Percentiles rank a stretch among this genome's conserved stretches.
These are phyloP conservation scores for Malurus splendens DNA, from an alignment of 2,797 vertebrate genomes.

Conservation along the genomic window DNA sequence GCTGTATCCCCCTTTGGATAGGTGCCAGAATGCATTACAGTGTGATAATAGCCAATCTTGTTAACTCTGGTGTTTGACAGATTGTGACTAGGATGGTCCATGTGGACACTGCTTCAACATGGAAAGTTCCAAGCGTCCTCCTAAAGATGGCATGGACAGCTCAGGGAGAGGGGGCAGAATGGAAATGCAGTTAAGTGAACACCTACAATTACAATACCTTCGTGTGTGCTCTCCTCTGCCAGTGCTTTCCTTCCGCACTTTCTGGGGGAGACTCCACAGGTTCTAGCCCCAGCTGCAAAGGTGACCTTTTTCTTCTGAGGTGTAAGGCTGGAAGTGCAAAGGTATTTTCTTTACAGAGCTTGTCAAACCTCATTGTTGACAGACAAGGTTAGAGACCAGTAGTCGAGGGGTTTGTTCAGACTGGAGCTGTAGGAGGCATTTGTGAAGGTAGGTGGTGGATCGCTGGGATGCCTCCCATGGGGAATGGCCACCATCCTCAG, in stretches of 20 bases:
- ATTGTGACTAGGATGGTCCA: not conserved
- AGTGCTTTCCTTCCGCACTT: not conserved
- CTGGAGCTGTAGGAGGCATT: not conserved
- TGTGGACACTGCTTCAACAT: not conserved
- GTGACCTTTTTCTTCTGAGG: not conserved
- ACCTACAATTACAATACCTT: not conserved
- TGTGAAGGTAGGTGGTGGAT: accelerated
- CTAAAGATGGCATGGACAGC: not conserved
- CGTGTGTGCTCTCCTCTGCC: not conserved
- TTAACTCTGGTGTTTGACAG: not conserved
- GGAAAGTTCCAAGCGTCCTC: not conserved
- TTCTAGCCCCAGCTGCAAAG: not conserved
- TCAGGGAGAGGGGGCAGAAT: not conserved
- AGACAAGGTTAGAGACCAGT: not conserved
- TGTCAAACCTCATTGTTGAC: not conserved
- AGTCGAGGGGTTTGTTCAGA: not conserved
- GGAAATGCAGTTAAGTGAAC: not conserved
- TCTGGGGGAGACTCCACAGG: not conserved
- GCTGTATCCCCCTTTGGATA: not conserved
- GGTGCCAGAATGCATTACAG: not conserved
- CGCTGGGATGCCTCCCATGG: not conserved
- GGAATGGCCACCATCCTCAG: not conserved
- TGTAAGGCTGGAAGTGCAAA: not conserved
- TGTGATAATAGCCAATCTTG: not conserved
- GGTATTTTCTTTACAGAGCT: not conserved